Evolutionary conservation across 1,140 invertebrate genomes (phyloP).

Genomic region (Gryon sp.): DNA sequence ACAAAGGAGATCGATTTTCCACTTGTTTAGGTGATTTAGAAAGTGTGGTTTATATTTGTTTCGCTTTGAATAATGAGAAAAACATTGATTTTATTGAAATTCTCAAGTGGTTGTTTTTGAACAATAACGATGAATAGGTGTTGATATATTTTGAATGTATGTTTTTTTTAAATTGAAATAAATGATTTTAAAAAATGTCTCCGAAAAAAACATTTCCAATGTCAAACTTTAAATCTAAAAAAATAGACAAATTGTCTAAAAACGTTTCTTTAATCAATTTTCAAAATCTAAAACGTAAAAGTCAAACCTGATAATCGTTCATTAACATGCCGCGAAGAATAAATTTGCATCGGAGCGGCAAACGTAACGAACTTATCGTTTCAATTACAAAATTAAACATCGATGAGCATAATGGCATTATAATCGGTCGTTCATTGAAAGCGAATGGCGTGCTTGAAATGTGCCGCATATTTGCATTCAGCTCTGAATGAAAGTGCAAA

Average conservation of each 20-base stretch:
- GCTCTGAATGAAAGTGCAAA: constrained; percentile 35
- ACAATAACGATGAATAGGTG: constrained; percentile 7
- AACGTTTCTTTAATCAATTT: too few species aligned
- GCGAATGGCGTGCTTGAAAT: constrained; percentile 31
- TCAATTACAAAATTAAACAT: constrained; percentile 26
- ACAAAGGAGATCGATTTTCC: constrained; percentile 27
- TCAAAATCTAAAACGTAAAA: too few species aligned
- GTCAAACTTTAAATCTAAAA: too few species aligned
- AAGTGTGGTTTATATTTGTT: constrained; percentile 15
- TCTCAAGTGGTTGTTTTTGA: too few species aligned
- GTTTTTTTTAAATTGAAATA: too few species aligned
- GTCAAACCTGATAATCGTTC: constrained; percentile 6
- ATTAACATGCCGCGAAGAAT: constrained; percentile 22
- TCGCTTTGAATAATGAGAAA: neutral
- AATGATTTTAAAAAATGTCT: too few species aligned
- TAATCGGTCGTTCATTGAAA: constrained; percentile 10
- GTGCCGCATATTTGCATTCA: constrained; percentile 22
- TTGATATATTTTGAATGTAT: too few species aligned
- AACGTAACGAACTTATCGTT: neutral
- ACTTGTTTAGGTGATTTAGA: constrained; percentile 23
- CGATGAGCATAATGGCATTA: constrained; percentile 11
- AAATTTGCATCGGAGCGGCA: constrained; percentile 5
- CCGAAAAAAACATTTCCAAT: too few species aligned
- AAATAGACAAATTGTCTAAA: too few species aligned
- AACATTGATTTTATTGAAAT: constrained; percentile 5